These are phyloP conservation scores for Steinernema feltiae DNA, from an alignment of 1,140 invertebrate genomes.

Conservation along the genomic window DNA sequence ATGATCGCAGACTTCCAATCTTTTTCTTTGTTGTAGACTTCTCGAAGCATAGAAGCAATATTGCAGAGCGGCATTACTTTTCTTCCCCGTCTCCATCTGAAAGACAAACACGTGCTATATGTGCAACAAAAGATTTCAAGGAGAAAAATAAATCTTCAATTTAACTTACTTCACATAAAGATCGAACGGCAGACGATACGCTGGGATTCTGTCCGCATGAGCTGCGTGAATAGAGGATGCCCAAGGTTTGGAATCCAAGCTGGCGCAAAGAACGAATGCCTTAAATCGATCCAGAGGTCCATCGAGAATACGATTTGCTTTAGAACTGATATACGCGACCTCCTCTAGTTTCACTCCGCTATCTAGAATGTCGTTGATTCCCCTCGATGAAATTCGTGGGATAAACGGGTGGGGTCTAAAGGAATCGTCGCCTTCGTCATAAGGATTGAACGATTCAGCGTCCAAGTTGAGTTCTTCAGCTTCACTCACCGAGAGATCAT, in stretches of 20 bases:
- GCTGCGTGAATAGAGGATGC: neutral
- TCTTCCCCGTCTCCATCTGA: neutral
- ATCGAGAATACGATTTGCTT: neutral
- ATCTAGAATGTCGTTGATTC: neutral
- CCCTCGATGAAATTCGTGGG: neutral
- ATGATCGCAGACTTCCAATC: neutral
- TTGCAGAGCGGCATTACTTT: conserved; percentile 1
- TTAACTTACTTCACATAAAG: neutral
- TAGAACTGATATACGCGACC: neutral
- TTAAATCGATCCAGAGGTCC: conserved; percentile 1
- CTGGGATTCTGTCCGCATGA: neutral
- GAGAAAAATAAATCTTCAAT: neutral
- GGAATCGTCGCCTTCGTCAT: neutral
- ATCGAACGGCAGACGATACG: neutral
- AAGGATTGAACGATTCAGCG: neutral
- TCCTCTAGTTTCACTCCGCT: neutral
- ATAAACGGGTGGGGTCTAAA: neutral
- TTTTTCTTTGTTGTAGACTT: neutral
- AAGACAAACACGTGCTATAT: too few species aligned
- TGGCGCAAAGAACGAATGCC: neutral
- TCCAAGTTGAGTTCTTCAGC: neutral
- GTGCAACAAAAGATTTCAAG: too few species aligned
- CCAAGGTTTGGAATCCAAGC: neutral
- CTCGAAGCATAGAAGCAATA: neutral
- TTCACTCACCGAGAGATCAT: neutral